Evolutionary conservation across 2,113 vertebrate genomes (phyloP).

Genomic region (Hucho hucho): DNA sequence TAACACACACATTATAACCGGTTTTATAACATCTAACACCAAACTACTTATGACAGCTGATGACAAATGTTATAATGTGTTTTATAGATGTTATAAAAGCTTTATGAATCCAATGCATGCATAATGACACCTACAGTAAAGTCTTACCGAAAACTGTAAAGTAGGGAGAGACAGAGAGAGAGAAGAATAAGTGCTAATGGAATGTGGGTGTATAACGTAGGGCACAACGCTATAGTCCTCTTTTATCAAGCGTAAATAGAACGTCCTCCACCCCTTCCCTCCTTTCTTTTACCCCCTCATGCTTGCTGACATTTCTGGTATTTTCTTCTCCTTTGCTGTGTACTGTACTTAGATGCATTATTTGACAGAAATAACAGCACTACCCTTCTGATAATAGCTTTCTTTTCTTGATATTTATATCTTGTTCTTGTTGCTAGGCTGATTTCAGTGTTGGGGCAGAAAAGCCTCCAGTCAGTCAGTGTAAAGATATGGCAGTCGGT

Average conservation of each 20-base stretch:
- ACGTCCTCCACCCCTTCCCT: background rate
- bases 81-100: too few species aligned
- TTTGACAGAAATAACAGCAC: background rate
- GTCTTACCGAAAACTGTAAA: background rate
- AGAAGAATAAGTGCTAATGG: conserved; percentile 14
- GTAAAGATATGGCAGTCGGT: background rate
- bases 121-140: too few species aligned
- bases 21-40: too few species aligned
- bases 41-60: too few species aligned
- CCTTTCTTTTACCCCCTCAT: background rate
- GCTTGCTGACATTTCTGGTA: background rate
- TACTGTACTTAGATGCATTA: background rate
- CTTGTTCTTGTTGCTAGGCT: background rate
- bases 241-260: background rate
- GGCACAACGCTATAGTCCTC: background rate
- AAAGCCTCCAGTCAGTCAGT: background rate
- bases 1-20: too few species aligned
- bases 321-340: background rate
- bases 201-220: background rate
- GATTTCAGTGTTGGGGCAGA: background rate
- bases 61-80: too few species aligned
- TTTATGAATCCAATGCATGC: too few species aligned
- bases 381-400: background rate
- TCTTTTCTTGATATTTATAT: background rate
- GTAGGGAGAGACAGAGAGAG: background rate